phyloP scores from a whole-genome alignment of 2,888 invertebrate species.

The Nysson spinosus region DNA sequence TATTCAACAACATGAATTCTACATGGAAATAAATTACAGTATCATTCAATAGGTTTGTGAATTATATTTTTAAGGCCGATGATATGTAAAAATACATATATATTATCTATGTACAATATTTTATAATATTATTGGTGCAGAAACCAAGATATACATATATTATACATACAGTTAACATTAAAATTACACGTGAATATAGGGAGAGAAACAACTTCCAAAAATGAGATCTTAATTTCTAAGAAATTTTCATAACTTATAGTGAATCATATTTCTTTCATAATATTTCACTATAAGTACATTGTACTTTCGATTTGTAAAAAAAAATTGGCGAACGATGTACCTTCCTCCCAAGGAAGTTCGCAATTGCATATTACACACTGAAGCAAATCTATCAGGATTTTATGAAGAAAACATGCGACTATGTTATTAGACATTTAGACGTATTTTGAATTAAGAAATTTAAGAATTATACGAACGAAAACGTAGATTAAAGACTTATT shows the following conservation, averaged over 20 bases:
- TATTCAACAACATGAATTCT: background rate
- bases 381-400: conserved; percentile 15
- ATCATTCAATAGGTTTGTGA: conserved; percentile 64
- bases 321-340: conserved; percentile 21
- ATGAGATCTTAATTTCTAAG: conserved; percentile 31
- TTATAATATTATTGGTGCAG: conserved; percentile 74
- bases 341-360: conserved; percentile 10
- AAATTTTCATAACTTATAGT: conserved; percentile 37
- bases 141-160: conserved; percentile 77
- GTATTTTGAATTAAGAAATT: background rate
- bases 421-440: too few relatives aligned
- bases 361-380: conserved; percentile 33
- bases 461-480: conserved; percentile 5
- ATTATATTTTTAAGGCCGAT: conserved; percentile 74
- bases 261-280: conserved; percentile 23
- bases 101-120: conserved; percentile 76
- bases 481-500: too few relatives aligned
- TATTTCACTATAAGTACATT: conserved; percentile 43
- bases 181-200: conserved; percentile 41
- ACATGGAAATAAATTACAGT: conserved; percentile 14
- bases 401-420: conserved; percentile 5
- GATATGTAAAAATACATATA: conserved; percentile 78
- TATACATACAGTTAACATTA: conserved; percentile 69
- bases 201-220: conserved; percentile 40
- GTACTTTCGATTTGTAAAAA: conserved; percentile 40